phyloP scores from a whole-genome alignment of 2,888 invertebrate species.

The Drosophila prostipennis region DNA sequence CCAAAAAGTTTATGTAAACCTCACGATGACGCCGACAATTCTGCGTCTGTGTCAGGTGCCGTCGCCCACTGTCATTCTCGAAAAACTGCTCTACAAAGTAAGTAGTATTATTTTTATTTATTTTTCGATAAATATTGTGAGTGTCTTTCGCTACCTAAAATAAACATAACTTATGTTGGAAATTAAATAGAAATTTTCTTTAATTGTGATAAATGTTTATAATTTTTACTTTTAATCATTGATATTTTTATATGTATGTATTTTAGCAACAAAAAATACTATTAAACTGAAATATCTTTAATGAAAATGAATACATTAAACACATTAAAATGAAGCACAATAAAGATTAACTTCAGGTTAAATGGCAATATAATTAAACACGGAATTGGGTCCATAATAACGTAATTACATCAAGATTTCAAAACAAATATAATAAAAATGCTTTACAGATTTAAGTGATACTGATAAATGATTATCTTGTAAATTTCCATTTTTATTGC shows the following conservation, averaged over 20 bases:
- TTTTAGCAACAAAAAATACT: too few relatives aligned
- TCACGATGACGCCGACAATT: constrained; percentile 17
- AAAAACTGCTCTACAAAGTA: constrained; percentile 10
- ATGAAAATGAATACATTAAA: too few relatives aligned
- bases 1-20: constrained; percentile 66
- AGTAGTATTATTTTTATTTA: too few relatives aligned
- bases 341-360: constrained; percentile 5
- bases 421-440: background rate
- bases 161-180: background rate
- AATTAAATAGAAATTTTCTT: background rate
- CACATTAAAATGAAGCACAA: background rate
- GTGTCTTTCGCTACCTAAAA: too few relatives aligned
- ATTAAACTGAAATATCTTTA: too few relatives aligned
- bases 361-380: background rate
- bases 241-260: too few relatives aligned
- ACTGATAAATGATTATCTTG: background rate
- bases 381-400: background rate
- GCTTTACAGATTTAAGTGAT: background rate
- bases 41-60: constrained; percentile 28
- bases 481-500: background rate
- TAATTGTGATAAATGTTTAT: too few relatives aligned
- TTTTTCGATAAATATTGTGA: background rate
- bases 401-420: background rate
- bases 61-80: constrained; percentile 8
- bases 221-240: too few relatives aligned